A percentile compares a stretch with the other conserved stretches of the same genome.
These are phyloP conservation scores for Austrofundulus limnaeus DNA, from an alignment of 2,113 vertebrate species.

Conservation along the genomic window DNA sequence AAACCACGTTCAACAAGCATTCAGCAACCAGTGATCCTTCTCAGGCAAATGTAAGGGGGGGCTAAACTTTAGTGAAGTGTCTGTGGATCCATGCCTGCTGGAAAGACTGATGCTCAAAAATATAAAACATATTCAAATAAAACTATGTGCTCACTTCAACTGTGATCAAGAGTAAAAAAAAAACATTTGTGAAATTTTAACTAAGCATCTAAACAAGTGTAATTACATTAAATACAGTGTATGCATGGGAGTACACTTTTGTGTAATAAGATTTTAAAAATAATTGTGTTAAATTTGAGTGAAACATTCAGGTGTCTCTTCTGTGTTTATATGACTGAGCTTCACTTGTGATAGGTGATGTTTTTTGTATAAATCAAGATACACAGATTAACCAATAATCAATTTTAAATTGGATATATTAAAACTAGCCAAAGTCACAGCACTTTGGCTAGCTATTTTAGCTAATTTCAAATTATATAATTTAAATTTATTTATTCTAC, in stretches of 20 bases:
- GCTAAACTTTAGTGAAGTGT: slow-evolving; percentile 75
- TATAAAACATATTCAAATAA: slow-evolving; percentile 6
- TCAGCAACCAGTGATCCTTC: slow-evolving; percentile 81
- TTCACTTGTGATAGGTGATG: too few relatives aligned
- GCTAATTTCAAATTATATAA: too few relatives aligned
- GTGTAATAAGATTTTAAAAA: not conserved
- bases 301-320: too few relatives aligned
- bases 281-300: too few relatives aligned
- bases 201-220: slow-evolving; percentile 9
- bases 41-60: slow-evolving; percentile 79
- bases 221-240: not conserved
- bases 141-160: slow-evolving; percentile 29
- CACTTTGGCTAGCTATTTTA: too few relatives aligned
- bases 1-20: slow-evolving; percentile 77
- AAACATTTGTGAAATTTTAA: slow-evolving; percentile 22
- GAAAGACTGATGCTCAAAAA: not conserved
- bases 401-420: too few relatives aligned
- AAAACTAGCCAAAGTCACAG: too few relatives aligned
- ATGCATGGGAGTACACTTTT: not conserved
- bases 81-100: slow-evolving; percentile 75
- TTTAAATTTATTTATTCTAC: too few relatives aligned
- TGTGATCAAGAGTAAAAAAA: slow-evolving; percentile 20
- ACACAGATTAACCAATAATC: too few relatives aligned
- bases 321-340: too few relatives aligned
- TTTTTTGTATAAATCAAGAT: too few relatives aligned